phyloP scores from a whole-genome alignment of 2,888 invertebrate species.

The Serrognathus titanus region DNA sequence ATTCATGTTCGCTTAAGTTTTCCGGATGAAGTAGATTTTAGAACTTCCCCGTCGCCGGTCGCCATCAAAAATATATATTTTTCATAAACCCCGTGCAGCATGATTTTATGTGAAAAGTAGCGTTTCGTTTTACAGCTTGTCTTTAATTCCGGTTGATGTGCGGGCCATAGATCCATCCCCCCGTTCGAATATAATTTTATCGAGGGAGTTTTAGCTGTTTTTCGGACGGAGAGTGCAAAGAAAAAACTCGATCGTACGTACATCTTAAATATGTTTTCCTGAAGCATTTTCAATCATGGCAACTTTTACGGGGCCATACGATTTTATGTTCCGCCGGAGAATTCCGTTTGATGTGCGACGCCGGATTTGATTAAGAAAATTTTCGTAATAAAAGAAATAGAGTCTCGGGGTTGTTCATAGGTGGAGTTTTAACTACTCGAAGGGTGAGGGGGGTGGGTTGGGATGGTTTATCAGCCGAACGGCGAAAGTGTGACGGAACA shows the following conservation, averaged over 20 bases:
- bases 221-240: background rate
- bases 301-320: slow-evolving; percentile 36
- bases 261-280: slow-evolving; percentile 35
- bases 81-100: too few species aligned
- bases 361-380: slow-evolving; percentile 42
- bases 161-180: background rate
- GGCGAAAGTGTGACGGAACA: slow-evolving; percentile 31
- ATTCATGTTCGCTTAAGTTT: too few species aligned
- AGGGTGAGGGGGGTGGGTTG: slow-evolving; percentile 19
- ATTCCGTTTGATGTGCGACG: slow-evolving; percentile 37
- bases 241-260: background rate
- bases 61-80: too few species aligned
- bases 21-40: too few species aligned
- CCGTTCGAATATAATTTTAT: background rate
- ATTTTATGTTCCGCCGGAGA: slow-evolving; percentile 39
- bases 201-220: background rate
- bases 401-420: slow-evolving; percentile 17
- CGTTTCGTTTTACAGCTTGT: background rate
- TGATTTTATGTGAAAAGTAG: background rate
- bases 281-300: slow-evolving; percentile 38
- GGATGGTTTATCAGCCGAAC: slow-evolving; percentile 30
- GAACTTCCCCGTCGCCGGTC: too few species aligned
- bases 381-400: slow-evolving; percentile 32
- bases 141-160: background rate
- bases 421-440: slow-evolving; percentile 22